Percentiles rank a stretch among this genome's conserved stretches.
These are phyloP conservation scores for Neoniphon sammara DNA, from an alignment of 2,797 vertebrate species.

Conservation along the genomic window DNA sequence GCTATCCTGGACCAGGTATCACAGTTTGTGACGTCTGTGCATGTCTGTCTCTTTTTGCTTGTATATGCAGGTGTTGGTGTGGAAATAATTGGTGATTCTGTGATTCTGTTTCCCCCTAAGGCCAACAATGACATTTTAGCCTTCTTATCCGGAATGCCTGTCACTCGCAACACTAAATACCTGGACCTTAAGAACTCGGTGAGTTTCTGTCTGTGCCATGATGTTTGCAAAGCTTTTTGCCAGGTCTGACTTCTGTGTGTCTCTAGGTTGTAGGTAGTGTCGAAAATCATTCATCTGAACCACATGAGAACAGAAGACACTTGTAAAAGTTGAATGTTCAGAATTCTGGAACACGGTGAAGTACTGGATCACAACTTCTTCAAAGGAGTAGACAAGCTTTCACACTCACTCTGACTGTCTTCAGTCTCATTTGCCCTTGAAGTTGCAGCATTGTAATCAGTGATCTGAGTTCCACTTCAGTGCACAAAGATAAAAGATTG, in stretches of 20 bases:
- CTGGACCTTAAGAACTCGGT: slow-evolving; percentile 97
- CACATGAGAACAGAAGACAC: too few relatives aligned
- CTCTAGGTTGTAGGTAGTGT: neutral
- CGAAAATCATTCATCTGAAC: too few relatives aligned
- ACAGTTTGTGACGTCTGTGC: neutral
- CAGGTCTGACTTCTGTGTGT: neutral
- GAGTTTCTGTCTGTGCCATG: slow-evolving; percentile 70
- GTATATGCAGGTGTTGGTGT: neutral
- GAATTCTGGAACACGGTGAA: neutral
- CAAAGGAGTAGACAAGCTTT: too few relatives aligned
- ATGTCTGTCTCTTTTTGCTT: slow-evolving; percentile 2
- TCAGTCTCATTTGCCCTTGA: neutral
- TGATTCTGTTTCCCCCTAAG: slow-evolving; percentile 73
- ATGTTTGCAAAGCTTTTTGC: neutral
- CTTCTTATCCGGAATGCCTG: slow-evolving; percentile 98
- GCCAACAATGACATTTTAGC: slow-evolving; percentile 98
- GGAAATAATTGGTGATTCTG: slow-evolving; percentile 24
- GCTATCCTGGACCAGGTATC: slow-evolving; percentile 94
- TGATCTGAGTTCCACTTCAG: neutral
- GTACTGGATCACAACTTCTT: too few relatives aligned
- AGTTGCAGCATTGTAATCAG: neutral
- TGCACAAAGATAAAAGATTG: neutral
- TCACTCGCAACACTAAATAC: slow-evolving; percentile 97
- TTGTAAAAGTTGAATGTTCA: neutral
- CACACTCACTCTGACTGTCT: neutral